Evolutionary conservation across 2,113 vertebrate species (phyloP), one percentile per base, ranked within the genome.

Genomic region (Clarias gariepinus): DNA sequence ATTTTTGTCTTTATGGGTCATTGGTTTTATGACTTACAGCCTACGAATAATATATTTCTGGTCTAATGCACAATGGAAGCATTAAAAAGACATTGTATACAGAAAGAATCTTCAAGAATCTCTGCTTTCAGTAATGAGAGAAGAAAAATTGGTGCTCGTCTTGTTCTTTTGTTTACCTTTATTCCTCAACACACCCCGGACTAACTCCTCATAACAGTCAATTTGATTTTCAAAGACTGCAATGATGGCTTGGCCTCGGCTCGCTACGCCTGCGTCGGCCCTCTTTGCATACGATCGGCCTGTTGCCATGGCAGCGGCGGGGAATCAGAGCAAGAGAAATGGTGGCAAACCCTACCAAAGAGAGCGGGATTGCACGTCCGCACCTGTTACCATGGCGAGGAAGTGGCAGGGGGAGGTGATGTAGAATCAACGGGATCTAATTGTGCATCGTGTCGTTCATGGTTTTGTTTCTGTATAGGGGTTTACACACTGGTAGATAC

Each of bases 261-360:
- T 93, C 90, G 86, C 92, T 86, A 87, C 91, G 92, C 91, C 87
- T 91, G 91, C 90, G 83, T 87, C 92, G 89, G 71, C 86, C 90
- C 88, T 91, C 88, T 89, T 78, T 93, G 91, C 93, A 93, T 93
- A 91, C 85, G 91, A 95, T 93, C 91, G 89, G 92, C 92, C 93
- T 94, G 95, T 95, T 95, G 93, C 94, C 94, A 95, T 95, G 92
- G 94, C 93, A 95, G 91, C 94, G 90, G 84, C 71, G 47, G 79
- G 83, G 91, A 88, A 91, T 91, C 91, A 84, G 90, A 94, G 90
- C 92, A 88, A 93, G 92, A 79, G 74, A 36, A 47, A 78, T 61
- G 66, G 66, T 64, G 63, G 80, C 73, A 74, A 61, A 83, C 86
- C 71, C 71, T 68, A 76, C 60, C 21, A 53, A 76, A 82, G 69